A percentile compares a stretch with the other conserved stretches of the same genome.
phyloP scores from a whole-genome alignment of 2,797 vertebrate species.

The Tenualosa thibaudeaui region DNA sequence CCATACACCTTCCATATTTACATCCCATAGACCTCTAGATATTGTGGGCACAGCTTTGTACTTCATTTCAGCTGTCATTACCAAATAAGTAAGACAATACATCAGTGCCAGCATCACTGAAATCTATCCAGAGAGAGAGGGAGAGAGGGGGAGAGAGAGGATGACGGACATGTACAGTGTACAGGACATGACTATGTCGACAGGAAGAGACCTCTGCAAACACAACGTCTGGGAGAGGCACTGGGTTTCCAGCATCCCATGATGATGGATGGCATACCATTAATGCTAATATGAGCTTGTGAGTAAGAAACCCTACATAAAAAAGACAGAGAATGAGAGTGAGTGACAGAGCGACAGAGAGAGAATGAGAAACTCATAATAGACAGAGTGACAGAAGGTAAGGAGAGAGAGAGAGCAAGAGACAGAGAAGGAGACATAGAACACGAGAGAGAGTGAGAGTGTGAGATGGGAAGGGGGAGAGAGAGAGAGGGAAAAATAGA shows the following conservation, averaged over 20 bases:
- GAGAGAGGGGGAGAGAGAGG: not conserved
- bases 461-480: too few species aligned
- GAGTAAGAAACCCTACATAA: not conserved
- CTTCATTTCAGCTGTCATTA: too few species aligned
- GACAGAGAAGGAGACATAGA: too few species aligned
- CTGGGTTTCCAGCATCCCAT: not conserved
- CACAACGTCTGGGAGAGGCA: not conserved
- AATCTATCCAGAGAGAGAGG: too few species aligned
- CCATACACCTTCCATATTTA: not conserved
- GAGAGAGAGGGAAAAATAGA: not conserved
- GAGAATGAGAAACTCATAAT: not conserved
- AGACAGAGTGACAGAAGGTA: not conserved
- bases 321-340: too few species aligned
- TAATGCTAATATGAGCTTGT: not conserved
- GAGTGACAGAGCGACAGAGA: not conserved
- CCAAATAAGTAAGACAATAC: too few species aligned
- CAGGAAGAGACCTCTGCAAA: not conserved
- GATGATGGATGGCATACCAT: not conserved
- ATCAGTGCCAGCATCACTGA: too few species aligned
- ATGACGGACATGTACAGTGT: not conserved
- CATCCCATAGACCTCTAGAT: not conserved
- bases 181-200: not conserved
- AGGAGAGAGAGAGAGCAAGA: too few species aligned
- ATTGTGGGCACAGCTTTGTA: too few species aligned
- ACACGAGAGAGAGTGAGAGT: too few species aligned